Percentiles rank a stretch among this genome's conserved stretches.
Conservation (phyloP, 2,888 invertebrate species). For the Drosophila mayaguana region DNA sequence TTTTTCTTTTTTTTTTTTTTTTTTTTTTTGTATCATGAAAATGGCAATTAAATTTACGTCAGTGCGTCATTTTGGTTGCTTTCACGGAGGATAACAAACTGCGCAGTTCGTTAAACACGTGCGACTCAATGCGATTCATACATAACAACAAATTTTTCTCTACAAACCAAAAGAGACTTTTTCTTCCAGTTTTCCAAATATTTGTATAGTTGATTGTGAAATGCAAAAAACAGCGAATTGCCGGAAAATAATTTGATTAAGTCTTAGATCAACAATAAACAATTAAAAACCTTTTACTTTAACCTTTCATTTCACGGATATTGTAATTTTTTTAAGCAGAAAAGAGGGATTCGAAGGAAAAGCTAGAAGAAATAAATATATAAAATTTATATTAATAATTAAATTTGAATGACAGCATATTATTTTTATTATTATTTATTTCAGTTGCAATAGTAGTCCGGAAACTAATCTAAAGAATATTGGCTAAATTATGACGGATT, state of each 20-base stretch:
- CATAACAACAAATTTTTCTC: neutral
- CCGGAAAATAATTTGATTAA: neutral
- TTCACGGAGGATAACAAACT: conserved; percentile 36
- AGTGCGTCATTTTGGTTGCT: conserved; percentile 62
- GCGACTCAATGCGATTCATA: neutral
- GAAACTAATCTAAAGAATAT: too few species aligned
- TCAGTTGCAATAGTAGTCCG: too few species aligned
- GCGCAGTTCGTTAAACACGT: conserved; percentile 57
- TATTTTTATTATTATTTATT: too few species aligned
- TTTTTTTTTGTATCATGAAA: conserved; percentile 52
- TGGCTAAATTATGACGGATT: too few species aligned
- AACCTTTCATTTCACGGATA: neutral
- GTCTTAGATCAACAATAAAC: neutral
- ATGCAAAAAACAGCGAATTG: neutral
- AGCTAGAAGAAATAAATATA: too few species aligned
- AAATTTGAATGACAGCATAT: too few species aligned
- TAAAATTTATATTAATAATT: too few species aligned
- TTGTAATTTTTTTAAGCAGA: too few species aligned
- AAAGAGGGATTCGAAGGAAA: too few species aligned
- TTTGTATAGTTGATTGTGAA: conserved; percentile 3
- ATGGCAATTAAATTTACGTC: conserved; percentile 69
- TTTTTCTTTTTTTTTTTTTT: conserved; percentile 24
- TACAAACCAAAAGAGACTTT: neutral
- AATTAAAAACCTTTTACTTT: neutral
- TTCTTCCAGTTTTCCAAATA: conserved; percentile 13